Evolutionary conservation across 2,113 vertebrate species (phyloP).

Genomic region (Gallinago paraguaiae): DNA sequence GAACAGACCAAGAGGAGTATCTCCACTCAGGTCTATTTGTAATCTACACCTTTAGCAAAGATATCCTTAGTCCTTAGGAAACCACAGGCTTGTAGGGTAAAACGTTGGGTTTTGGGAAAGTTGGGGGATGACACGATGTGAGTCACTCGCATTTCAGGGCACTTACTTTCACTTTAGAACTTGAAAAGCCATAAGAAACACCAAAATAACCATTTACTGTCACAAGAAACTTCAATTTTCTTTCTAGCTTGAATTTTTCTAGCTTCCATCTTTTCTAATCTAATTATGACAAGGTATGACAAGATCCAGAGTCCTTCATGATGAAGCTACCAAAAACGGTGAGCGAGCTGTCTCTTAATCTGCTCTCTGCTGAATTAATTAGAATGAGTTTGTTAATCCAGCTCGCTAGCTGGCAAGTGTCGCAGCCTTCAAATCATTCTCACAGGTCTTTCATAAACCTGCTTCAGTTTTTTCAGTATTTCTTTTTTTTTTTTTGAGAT

Average conservation of each 20-base stretch:
- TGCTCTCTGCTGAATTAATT: neutral
- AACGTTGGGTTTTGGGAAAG: neutral
- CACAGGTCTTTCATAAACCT: neutral
- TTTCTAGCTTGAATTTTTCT: neutral
- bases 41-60: neutral
- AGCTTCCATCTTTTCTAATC: neutral
- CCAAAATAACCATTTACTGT: neutral
- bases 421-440: slow-evolving; percentile 20
- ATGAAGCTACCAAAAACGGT: neutral
- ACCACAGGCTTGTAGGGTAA: neutral
- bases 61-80: neutral
- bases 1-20: neutral
- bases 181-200: neutral
- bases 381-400: neutral
- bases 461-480: neutral
- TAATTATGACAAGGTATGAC: neutral
- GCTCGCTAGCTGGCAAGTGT: neutral
- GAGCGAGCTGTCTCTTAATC: neutral
- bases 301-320: neutral
- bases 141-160: neutral
- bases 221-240: neutral
- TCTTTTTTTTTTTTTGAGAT: neutral
- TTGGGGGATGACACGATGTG: fast-evolving
- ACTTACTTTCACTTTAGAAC: neutral
- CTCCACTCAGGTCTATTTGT: neutral